phyloP scores from a whole-genome alignment of 1,140 invertebrate species.

The Paracyclopina nana region DNA sequence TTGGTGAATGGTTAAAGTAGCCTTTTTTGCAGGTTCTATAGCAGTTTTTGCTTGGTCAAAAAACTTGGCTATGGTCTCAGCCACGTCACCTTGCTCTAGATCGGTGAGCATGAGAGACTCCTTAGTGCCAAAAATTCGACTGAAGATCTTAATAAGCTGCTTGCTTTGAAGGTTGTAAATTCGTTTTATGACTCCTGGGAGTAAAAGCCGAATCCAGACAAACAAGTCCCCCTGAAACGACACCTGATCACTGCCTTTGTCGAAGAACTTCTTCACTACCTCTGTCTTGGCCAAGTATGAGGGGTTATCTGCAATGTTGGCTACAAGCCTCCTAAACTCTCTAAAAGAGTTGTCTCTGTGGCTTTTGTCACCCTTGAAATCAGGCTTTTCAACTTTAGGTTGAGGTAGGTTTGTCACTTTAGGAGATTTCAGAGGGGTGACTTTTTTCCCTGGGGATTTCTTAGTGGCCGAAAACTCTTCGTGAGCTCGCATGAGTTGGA shows the following conservation, averaged over 20 bases:
- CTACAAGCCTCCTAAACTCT: constrained; percentile 54
- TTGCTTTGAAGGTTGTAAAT: constrained; percentile 83
- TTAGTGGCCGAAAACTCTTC: neutral
- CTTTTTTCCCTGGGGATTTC: neutral
- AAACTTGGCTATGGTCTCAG: constrained; percentile 60
- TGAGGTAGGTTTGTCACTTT: neutral
- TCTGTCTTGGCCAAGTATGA: constrained; percentile 64
- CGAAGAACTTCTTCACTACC: constrained; percentile 45
- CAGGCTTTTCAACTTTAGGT: neutral
- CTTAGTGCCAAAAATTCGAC: constrained; percentile 47
- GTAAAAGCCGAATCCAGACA: constrained; percentile 61
- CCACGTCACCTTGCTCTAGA: constrained; percentile 69
- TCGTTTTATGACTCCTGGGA: constrained; percentile 57
- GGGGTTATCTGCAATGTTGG: constrained; percentile 46
- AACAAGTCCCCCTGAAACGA: constrained; percentile 52
- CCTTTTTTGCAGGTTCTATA: constrained; percentile 42
- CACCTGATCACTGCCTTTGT: constrained; percentile 38
- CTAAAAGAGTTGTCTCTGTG: constrained; percentile 48
- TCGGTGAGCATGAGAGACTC: constrained; percentile 62
- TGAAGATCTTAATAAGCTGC: constrained; percentile 69
- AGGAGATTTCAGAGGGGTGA: neutral
- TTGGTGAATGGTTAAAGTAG: constrained; percentile 44
- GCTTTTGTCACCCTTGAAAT: constrained; percentile 3
- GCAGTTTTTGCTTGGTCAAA: constrained; percentile 43
- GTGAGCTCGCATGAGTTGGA: neutral